Conservation (phyloP, 2,888 invertebrate genomes). For the Drosophila subquinaria region DNA sequence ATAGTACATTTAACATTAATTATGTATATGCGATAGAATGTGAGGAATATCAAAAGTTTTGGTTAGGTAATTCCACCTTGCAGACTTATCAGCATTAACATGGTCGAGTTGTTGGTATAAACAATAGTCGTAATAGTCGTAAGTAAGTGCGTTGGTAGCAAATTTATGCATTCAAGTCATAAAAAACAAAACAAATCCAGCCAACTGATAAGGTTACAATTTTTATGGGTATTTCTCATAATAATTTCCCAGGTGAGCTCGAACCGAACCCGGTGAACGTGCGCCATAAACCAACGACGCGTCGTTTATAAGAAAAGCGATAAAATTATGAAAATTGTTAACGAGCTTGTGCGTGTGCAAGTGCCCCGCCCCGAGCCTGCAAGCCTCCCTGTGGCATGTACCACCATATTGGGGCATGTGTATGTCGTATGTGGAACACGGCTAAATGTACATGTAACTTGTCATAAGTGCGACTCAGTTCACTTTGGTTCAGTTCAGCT, state of each 20-base stretch:
- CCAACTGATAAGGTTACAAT: constrained; percentile 48
- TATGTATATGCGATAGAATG: constrained; percentile 16
- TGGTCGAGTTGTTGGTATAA: constrained; percentile 39
- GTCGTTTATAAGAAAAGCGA: constrained; percentile 77
- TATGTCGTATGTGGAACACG: constrained; percentile 67
- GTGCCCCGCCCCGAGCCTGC: neutral
- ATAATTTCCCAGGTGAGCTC: constrained; percentile 59
- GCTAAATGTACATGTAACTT: constrained; percentile 69
- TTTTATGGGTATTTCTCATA: constrained; percentile 77
- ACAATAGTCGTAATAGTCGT: neutral
- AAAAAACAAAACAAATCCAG: constrained; percentile 57
- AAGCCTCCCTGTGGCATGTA: neutral
- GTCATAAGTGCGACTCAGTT: constrained; percentile 66
- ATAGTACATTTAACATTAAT: constrained; percentile 6
- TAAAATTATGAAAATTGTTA: constrained; percentile 80
- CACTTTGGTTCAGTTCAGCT: constrained; percentile 3
- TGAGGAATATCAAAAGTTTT: constrained; percentile 25
- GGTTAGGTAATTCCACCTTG: constrained; percentile 52
- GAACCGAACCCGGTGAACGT: constrained; percentile 48
- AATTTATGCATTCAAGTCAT: constrained; percentile 81
- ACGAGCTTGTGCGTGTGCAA: constrained; percentile 46
- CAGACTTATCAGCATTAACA: constrained; percentile 65
- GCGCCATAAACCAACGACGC: constrained; percentile 50
- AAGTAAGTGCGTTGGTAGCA: constrained; percentile 28
- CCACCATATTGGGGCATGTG: constrained; percentile 42